Conservation (phyloP, 2,797 vertebrate species). For the Nasua narica region DNA sequence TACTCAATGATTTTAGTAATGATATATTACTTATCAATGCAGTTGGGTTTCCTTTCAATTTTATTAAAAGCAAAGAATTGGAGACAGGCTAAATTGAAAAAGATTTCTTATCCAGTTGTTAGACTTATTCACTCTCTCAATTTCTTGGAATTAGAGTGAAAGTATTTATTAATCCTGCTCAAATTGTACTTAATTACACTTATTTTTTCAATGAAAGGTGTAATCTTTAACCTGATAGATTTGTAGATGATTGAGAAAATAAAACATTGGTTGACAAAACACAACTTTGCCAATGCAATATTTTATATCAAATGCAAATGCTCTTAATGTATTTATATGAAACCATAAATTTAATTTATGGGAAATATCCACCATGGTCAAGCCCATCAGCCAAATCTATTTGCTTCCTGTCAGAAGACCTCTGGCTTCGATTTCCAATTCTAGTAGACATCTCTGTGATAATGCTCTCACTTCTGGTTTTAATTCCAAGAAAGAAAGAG, state of each 20-base stretch:
- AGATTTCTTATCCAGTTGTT: not conserved
- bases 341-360: not conserved
- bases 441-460: not conserved
- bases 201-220: not conserved
- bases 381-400: not conserved
- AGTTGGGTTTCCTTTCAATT: not conserved
- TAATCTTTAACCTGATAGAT: not conserved
- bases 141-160: slow-evolving; percentile 25
- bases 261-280: not conserved
- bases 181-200: slow-evolving; percentile 13
- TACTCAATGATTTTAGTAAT: slow-evolving; percentile 12
- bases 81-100: not conserved
- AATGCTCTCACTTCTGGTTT: not conserved
- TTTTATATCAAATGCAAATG: not conserved
- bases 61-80: slow-evolving; percentile 29
- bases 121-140: not conserved
- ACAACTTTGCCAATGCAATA: not conserved
- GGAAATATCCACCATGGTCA: not conserved
- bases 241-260: slow-evolving; percentile 29
- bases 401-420: not conserved
- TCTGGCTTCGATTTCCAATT: not conserved
- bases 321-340: not conserved
- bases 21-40: not conserved
- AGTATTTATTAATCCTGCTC: not conserved
- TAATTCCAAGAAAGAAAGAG: not conserved